Evolutionary conservation across 2,113 vertebrate species (phyloP).

Genomic region (Plecturocebus donacophilus): DNA sequence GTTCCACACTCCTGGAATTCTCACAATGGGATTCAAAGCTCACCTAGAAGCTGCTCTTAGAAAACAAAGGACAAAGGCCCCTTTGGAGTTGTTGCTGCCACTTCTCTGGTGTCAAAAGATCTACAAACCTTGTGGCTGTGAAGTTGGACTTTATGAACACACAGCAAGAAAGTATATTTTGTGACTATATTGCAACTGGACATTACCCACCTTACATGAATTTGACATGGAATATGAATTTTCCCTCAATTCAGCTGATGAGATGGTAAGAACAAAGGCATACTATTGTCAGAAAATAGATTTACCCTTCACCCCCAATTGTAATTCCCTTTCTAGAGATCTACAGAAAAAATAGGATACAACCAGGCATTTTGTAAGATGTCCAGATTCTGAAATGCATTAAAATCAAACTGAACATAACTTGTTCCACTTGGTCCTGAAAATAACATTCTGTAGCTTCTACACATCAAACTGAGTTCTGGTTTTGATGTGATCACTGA

Average conservation of each 20-base stretch:
- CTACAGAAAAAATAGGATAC: slow-evolving; percentile 37
- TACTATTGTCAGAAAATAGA: slow-evolving; percentile 50
- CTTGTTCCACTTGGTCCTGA: slow-evolving; percentile 34
- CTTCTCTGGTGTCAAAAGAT: slow-evolving; percentile 15
- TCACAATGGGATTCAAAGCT: not conserved
- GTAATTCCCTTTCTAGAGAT: slow-evolving; percentile 47
- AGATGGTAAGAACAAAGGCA: slow-evolving; percentile 53
- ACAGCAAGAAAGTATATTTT: slow-evolving; percentile 42
- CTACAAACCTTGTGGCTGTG: not conserved
- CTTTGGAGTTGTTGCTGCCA: not conserved
- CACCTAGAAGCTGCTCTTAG: not conserved
- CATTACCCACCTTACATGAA: slow-evolving; percentile 46
- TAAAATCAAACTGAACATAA: slow-evolving; percentile 44
- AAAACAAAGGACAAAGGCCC: not conserved
- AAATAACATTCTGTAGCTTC: not conserved
- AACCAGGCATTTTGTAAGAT: slow-evolving; percentile 31
- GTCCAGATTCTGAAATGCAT: slow-evolving; percentile 24
- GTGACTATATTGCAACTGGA: slow-evolving; percentile 22
- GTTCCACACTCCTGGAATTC: not conserved
- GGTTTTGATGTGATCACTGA: not conserved
- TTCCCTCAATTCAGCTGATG: slow-evolving; percentile 55
- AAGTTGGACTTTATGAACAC: slow-evolving; percentile 31
- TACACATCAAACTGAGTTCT: not conserved
- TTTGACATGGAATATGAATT: slow-evolving; percentile 61
- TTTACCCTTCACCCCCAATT: not conserved